These are phyloP conservation scores for Cryptophagus acutangulus DNA, from an alignment of 2,888 invertebrate species.

Conservation along the genomic window DNA sequence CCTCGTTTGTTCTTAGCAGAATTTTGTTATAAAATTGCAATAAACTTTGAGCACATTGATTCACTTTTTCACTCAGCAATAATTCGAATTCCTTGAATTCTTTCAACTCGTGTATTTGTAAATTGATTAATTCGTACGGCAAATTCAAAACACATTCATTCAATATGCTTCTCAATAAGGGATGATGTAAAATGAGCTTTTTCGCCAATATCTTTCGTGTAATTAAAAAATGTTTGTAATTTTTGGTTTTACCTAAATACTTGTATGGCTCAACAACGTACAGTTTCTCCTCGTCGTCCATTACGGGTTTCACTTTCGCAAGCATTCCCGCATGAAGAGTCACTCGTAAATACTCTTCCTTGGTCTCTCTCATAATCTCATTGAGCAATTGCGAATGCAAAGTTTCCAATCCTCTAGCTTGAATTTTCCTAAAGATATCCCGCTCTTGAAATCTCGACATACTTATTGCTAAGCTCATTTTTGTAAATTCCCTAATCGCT, in stretches of 20 bases:
- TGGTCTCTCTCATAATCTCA: conserved; percentile 53
- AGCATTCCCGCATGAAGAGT: conserved; percentile 58
- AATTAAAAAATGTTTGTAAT: conserved; percentile 55
- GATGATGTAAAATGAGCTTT: conserved; percentile 58
- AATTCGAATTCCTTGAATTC: conserved; percentile 26
- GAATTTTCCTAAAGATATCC: conserved; percentile 56
- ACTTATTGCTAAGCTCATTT: conserved; percentile 45
- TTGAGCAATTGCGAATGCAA: conserved; percentile 53
- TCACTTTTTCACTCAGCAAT: conserved; percentile 26
- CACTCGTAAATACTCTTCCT: conserved; percentile 54
- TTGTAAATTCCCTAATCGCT: conserved; percentile 15
- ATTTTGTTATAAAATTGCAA: conserved; percentile 30
- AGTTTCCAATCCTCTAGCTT: conserved; percentile 52
- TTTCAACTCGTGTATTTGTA: conserved; percentile 34
- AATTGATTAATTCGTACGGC: conserved; percentile 52
- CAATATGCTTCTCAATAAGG: conserved; percentile 57
- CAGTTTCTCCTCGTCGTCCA: conserved; percentile 50
- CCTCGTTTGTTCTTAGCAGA: conserved; percentile 17
- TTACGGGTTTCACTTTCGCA: conserved; percentile 55
- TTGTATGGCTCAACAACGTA: conserved; percentile 54
- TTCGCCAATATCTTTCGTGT: conserved; percentile 54
- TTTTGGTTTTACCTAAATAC: conserved; percentile 56
- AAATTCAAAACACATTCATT: conserved; percentile 51
- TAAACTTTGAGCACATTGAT: conserved; percentile 22
- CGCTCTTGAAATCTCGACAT: conserved; percentile 59